phyloP scores from a whole-genome alignment of 1,140 invertebrate species.

The Metopolophium dirhodum region DNA sequence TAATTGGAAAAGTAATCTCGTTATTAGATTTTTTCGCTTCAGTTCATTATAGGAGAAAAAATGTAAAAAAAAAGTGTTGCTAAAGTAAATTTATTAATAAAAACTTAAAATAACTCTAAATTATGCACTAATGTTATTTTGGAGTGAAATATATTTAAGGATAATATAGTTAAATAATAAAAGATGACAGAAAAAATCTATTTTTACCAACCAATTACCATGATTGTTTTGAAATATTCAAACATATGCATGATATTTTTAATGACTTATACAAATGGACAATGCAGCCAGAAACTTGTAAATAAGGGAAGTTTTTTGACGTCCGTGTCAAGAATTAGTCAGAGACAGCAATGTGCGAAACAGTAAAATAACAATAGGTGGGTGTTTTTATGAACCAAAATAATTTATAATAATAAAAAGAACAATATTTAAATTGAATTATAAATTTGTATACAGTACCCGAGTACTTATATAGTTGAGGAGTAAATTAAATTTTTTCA shows the following conservation, averaged over 20 bases:
- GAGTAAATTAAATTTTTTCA: not conserved
- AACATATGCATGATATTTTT: not conserved
- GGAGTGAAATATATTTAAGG: not conserved
- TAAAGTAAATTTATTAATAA: not conserved
- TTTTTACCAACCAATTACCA: not conserved
- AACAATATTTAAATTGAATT: too few relatives aligned
- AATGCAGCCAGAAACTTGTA: not conserved
- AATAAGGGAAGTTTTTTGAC: not conserved
- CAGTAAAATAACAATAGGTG: not conserved
- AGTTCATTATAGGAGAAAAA: not conserved
- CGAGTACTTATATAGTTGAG: not conserved
- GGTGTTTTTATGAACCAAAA: not conserved
- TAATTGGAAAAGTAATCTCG: slow-evolving; percentile 7
- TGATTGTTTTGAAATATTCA: not conserved
- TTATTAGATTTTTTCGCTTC: not conserved
- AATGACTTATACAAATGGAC: not conserved
- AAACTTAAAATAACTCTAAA: not conserved
- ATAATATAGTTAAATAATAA: not conserved
- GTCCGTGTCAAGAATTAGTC: not conserved
- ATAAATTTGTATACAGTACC: too few relatives aligned
- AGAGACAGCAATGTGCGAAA: not conserved
- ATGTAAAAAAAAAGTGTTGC: not conserved
- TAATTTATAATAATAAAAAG: not conserved
- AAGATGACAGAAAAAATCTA: not conserved
- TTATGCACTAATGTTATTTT: not conserved